These are phyloP conservation scores for Alsophila aescularia DNA, from an alignment of 2,888 invertebrate genomes.

Conservation along the genomic window DNA sequence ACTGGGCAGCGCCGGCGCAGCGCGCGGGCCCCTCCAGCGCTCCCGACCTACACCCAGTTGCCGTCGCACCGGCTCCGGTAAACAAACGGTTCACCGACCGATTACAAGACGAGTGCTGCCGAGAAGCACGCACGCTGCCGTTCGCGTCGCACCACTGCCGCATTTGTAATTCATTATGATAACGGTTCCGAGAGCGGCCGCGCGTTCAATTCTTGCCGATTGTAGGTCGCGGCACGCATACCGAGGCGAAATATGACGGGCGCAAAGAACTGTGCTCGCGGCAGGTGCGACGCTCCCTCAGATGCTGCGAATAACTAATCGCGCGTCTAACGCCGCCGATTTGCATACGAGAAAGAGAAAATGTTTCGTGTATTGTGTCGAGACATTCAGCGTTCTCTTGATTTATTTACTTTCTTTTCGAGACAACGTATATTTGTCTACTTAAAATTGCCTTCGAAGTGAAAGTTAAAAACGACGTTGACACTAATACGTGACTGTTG, in stretches of 20 bases:
- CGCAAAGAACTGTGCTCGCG: conserved; percentile 34
- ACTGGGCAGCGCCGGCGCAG: conserved; percentile 57
- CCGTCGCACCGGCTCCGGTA: conserved; percentile 71
- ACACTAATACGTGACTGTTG: conserved; percentile 54
- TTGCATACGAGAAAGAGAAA: conserved; percentile 67
- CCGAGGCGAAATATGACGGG: conserved; percentile 49
- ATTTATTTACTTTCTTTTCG: conserved; percentile 73
- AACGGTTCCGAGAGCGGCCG: conserved; percentile 74
- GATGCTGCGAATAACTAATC: conserved; percentile 21
- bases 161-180: conserved; percentile 79
- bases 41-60: conserved; percentile 77
- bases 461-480: conserved; percentile 67
- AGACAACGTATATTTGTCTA: conserved; percentile 60
- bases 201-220: conserved; percentile 61
- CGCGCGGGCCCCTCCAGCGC: conserved; percentile 59
- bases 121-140: conserved; percentile 56
- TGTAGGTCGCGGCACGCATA: conserved; percentile 70
- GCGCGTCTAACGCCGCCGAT: conserved; percentile 21
- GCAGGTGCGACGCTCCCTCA: conserved; percentile 39
- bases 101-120: conserved; percentile 65
- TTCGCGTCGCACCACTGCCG: conserved; percentile 54
- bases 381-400: conserved; percentile 55
- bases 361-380: conserved; percentile 51
- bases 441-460: conserved; percentile 59
- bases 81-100: conserved; percentile 84